Evolutionary conservation across 2,113 vertebrate genomes (phyloP).

Genomic region (Megaptera novaeangliae): DNA sequence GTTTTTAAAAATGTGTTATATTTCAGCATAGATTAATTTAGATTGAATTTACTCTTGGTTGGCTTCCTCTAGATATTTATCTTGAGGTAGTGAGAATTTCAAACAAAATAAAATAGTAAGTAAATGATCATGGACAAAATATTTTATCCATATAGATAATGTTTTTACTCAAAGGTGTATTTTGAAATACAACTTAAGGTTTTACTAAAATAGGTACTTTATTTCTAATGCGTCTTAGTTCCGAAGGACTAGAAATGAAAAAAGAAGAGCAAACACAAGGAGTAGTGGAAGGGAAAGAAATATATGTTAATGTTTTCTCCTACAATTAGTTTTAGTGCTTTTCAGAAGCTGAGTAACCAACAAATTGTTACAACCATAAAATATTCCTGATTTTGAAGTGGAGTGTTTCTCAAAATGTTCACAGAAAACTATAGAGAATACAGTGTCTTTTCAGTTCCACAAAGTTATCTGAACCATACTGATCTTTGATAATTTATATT

Average conservation of each 20-base stretch:
- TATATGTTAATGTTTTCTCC: neutral
- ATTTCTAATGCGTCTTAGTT: neutral
- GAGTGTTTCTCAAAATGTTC: neutral
- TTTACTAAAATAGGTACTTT: neutral
- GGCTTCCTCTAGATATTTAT: neutral
- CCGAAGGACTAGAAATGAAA: neutral
- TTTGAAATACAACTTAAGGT: neutral
- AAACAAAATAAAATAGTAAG: neutral
- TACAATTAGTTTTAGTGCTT: neutral
- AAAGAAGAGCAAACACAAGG: neutral
- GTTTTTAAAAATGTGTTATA: neutral
- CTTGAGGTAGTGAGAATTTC: neutral
- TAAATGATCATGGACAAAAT: rapidly evolving
- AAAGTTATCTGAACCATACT: neutral
- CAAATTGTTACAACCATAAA: neutral
- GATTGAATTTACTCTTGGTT: neutral
- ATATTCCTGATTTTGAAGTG: neutral
- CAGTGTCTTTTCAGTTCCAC: neutral
- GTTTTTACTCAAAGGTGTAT: neutral
- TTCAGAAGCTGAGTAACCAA: neutral
- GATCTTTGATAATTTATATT: neutral
- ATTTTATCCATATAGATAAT: rapidly evolving
- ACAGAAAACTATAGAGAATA: neutral
- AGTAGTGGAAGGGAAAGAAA: neutral
- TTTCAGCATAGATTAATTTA: neutral